Base-by-base conservation (phyloP, 1,140 invertebrate genomes). In the Temnothorax nylanderi region DNA sequence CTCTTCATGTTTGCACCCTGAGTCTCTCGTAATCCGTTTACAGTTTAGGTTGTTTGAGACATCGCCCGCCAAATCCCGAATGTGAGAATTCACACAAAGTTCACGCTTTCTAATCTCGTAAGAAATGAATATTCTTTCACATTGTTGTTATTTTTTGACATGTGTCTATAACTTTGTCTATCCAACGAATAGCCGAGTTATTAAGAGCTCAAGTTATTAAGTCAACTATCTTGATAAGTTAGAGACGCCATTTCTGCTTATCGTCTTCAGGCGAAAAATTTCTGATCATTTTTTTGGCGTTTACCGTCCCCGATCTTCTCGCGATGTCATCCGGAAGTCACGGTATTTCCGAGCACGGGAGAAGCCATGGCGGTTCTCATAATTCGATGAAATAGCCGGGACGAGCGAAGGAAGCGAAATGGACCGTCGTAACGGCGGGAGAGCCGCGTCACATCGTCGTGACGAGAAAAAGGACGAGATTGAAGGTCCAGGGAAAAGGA, bases 401-500 rank as follows among this genome's bases (percentile, higher is more conserved):
- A 37, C 37, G 16, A 54, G 54, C 37, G 69, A 60, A 60, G 47
- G 65, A 71, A 71, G 56, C 54, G 44, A 84, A 84, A 84, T 84
- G 69, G 54, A 84, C 69, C 67, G 54, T 60, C 71, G 16, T 78
- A 75, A 64, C 60, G 75, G 34, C 34, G 74, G 32, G 37, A 77
- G 44, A 65, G 47, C 34, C 49, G 49, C 74, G 82, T 85, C 72
- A 78, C 60, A 34, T 26, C 49, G 60, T 41, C 26, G 69, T 84
- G 69, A 82, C 18, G 67, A 62, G 62, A 76, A 56, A 41, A 65
- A 58, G 56, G 74, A 51, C 65, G 81, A 78, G 60, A 78, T 76
- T 81, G 58, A 80, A 85, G 37, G 65, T n/a, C 49, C 26, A 34
- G 44, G 26, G 13, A 86, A 91, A 91, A 91, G 92, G 86, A 92